Evolutionary conservation across 2,888 invertebrate genomes (phyloP).

Genomic region (Aproaerema taeniolella): DNA sequence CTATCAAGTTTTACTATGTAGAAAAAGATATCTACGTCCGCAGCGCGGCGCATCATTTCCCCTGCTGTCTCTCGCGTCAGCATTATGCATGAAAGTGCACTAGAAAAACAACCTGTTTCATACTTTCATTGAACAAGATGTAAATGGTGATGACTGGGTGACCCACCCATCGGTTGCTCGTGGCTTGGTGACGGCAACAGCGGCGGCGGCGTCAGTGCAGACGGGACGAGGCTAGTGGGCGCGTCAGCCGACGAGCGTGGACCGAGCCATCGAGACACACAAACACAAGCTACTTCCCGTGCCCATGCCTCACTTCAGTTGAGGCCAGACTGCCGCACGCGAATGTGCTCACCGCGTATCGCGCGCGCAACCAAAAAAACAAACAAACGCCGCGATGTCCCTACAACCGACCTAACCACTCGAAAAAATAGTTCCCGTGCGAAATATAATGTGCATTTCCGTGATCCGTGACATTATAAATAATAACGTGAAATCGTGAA

Average conservation of each 20-base stretch:
- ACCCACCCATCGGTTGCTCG: not conserved
- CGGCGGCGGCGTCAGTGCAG: conserved; percentile 3
- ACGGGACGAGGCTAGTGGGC: not conserved
- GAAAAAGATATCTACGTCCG: too few species aligned
- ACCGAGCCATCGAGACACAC: conserved; percentile 4
- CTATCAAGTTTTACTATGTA: too few species aligned
- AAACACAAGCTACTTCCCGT: too few species aligned
- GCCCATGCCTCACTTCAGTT: conserved; percentile 18
- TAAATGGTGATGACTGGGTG: conserved; percentile 12
- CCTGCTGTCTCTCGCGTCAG: too few species aligned
- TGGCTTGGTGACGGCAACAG: conserved; percentile 2
- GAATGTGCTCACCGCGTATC: conserved; percentile 22
- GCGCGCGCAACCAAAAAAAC: conserved; percentile 26
- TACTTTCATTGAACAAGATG: conserved; percentile 38
- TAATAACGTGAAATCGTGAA: conserved; percentile 7
- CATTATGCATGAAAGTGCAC: conserved; percentile 32
- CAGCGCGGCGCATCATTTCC: too few species aligned
- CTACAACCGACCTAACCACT: conserved; percentile 30
- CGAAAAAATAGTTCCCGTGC: conserved; percentile 9
- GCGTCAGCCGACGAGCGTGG: conserved; percentile 1
- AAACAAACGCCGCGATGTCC: conserved; percentile 33
- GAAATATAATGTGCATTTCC: conserved; percentile 23
- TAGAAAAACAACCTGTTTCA: conserved; percentile 35
- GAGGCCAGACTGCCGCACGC: conserved; percentile 23
- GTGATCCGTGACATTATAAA: conserved; percentile 20